These are phyloP conservation scores for Cyclargus thomasi DNA, from an alignment of 1,140 invertebrate species.

Conservation along the genomic window DNA sequence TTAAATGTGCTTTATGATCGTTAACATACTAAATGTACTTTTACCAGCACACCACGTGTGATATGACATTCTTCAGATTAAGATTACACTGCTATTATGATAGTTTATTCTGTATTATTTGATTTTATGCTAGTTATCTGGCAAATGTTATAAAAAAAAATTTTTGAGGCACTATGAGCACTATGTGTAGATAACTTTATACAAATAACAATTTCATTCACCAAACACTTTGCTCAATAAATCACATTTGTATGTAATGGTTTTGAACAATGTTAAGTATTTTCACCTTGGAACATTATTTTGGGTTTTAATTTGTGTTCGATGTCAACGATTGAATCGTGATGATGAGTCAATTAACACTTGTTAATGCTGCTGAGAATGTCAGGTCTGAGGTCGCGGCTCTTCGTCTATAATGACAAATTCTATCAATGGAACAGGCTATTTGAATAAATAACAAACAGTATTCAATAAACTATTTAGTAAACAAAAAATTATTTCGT, in stretches of 20 bases:
- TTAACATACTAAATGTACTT: conserved; percentile 7
- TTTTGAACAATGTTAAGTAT: background rate
- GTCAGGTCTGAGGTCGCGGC: background rate
- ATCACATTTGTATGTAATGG: background rate
- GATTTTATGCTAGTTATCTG: no score
- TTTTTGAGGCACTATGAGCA: no score
- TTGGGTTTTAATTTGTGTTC: background rate
- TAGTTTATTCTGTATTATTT: no score
- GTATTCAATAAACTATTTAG: background rate
- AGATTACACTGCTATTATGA: no score
- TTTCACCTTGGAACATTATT: conserved; percentile 1
- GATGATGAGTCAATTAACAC: conserved; percentile 9
- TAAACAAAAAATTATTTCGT: no score
- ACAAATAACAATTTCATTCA: background rate
- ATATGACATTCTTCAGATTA: no score
- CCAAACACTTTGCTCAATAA: background rate
- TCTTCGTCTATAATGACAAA: background rate
- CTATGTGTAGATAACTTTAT: background rate
- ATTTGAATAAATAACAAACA: background rate
- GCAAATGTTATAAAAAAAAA: no score
- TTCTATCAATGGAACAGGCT: background rate
- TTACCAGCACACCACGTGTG: background rate
- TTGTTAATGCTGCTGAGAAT: background rate
- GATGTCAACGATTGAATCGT: background rate
- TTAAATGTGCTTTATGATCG: conserved; percentile 18